Evolutionary conservation across 2,113 vertebrate species (phyloP).

Genomic region (Phaetusa simplex): DNA sequence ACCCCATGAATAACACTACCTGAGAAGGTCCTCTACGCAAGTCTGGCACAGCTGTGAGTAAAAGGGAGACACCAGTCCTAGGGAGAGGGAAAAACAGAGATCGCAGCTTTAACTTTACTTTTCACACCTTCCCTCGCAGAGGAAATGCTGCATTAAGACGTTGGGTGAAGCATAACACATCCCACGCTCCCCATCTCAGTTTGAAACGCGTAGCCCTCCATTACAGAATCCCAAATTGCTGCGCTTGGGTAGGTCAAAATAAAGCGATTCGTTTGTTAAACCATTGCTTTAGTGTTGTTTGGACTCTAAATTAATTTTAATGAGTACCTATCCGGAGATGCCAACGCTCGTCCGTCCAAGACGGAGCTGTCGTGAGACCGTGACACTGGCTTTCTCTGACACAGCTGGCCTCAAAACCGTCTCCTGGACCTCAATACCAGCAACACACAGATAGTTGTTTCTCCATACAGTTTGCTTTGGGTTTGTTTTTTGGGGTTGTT

Average conservation of each 20-base stretch:
- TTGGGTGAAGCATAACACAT: constrained; percentile 6
- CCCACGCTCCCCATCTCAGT: not conserved
- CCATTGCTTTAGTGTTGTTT: not conserved
- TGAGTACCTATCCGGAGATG: not conserved
- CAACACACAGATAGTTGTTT: not conserved
- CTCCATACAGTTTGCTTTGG: not conserved
- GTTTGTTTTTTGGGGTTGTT: no score
- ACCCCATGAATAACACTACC: not conserved
- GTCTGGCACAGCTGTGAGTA: not conserved
- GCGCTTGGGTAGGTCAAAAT: not conserved
- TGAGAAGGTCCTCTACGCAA: not conserved
- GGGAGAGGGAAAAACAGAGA: not conserved
- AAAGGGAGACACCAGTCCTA: not conserved
- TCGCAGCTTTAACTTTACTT: constrained; percentile 11
- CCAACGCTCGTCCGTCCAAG: not conserved
- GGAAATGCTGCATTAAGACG: constrained; percentile 1
- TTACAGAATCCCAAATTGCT: not conserved
- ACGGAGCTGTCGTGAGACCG: not conserved
- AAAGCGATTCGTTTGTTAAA: not conserved
- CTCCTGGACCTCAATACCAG: not conserved
- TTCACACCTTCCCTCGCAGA: not conserved
- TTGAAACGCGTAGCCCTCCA: fast-evolving
- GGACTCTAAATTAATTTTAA: not conserved
- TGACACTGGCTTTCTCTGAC: not conserved
- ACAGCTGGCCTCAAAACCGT: not conserved